These are phyloP conservation scores for Calliopsis andreniformis DNA, from an alignment of 1,140 invertebrate species.

Conservation along the genomic window DNA sequence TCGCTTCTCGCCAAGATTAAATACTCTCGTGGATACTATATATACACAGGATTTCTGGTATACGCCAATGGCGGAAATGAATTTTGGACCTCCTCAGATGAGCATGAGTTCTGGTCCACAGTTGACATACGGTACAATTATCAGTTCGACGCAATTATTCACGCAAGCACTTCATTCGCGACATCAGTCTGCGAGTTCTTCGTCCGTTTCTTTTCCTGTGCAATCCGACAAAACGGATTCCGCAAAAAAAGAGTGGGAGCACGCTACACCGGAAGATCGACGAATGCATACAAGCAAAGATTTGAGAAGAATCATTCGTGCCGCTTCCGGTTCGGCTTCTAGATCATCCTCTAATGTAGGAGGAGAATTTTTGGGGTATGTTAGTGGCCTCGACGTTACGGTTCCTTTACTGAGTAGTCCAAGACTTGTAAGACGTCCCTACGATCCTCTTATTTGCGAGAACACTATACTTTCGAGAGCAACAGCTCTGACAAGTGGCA, in stretches of 20 bases:
- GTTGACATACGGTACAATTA: conserved; percentile 79
- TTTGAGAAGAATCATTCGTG: conserved; percentile 72
- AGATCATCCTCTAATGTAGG: conserved; percentile 45
- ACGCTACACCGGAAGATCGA: conserved; percentile 74
- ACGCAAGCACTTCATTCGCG: conserved; percentile 77
- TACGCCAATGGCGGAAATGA: conserved; percentile 79
- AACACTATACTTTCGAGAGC: conserved; percentile 78
- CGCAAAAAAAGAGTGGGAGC: conserved; percentile 77
- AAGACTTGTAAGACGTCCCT: conserved; percentile 75
- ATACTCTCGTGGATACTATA: conserved; percentile 78
- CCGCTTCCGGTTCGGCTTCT: conserved; percentile 53
- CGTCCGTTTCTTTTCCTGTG: conserved; percentile 7
- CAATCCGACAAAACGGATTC: conserved; percentile 71
- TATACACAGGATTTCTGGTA: conserved; percentile 79
- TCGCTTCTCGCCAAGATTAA: conserved; percentile 76
- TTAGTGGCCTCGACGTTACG: conserved; percentile 74
- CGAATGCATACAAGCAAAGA: conserved; percentile 74
- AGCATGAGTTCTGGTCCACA: conserved; percentile 76
- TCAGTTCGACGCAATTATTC: conserved; percentile 79
- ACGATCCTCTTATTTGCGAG: conserved; percentile 79
- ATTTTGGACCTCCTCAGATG: conserved; percentile 80
- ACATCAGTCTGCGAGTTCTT: conserved; percentile 13
- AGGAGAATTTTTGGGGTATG: conserved; percentile 70
- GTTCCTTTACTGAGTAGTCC: conserved; percentile 76
- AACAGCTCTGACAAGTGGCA: conserved; percentile 71